phyloP scores from a whole-genome alignment of 2,888 invertebrate species.

The Amphipoea oculea region DNA sequence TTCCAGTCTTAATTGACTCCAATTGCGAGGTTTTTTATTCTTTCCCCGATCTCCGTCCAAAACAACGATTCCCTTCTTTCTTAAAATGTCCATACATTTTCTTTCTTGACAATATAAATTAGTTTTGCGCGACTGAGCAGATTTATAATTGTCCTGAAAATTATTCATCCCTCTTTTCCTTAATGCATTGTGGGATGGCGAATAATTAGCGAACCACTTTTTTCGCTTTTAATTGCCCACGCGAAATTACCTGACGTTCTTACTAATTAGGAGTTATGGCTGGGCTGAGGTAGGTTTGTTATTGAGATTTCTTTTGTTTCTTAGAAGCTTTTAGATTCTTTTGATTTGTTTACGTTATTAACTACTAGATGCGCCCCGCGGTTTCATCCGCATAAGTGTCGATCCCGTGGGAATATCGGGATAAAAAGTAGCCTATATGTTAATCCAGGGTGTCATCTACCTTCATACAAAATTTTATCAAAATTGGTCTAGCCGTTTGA shows the following conservation, averaged over 20 bases:
- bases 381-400: no score
- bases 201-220: slow-evolving; percentile 65
- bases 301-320: slow-evolving; percentile 11
- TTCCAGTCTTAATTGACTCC: slow-evolving; percentile 28
- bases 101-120: slow-evolving; percentile 67
- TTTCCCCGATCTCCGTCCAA: slow-evolving; percentile 18
- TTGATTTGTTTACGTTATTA: not conserved
- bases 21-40: slow-evolving; percentile 21
- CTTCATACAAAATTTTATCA: no score
- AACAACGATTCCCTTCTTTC: slow-evolving; percentile 47
- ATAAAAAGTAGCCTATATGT: no score
- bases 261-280: slow-evolving; percentile 58
- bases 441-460: no score
- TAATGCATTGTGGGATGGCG: slow-evolving; percentile 66
- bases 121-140: slow-evolving; percentile 65
- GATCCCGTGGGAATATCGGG: no score
- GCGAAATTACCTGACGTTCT: slow-evolving; percentile 63
- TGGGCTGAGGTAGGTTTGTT: slow-evolving; percentile 9
- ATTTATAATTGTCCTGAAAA: slow-evolving; percentile 67
- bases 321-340: not conserved
- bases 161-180: slow-evolving; percentile 67
- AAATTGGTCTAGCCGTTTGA: no score
- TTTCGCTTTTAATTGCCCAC: slow-evolving; percentile 63
- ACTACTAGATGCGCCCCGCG: not conserved
- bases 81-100: slow-evolving; percentile 63